Conservation (phyloP, 2,888 invertebrate species). For the Thereva unica region DNA sequence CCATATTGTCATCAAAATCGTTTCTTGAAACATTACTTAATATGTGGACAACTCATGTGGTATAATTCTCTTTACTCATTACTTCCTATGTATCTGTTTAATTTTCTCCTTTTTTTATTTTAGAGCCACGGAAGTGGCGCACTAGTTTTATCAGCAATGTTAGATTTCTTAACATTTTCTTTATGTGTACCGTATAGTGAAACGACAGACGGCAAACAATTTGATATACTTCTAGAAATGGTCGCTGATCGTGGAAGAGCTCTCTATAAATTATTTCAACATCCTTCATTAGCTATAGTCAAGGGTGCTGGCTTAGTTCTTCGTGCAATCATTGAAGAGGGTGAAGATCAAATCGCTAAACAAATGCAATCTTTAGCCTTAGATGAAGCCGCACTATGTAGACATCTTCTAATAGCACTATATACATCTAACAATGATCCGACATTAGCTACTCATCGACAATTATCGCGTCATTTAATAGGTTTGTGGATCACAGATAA, state of each 20-base stretch:
- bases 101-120: conserved; percentile 43
- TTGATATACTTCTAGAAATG: conserved; percentile 90
- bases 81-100: not conserved
- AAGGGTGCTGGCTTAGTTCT: conserved; percentile 98
- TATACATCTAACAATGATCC: conserved; percentile 83
- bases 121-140: conserved; percentile 93
- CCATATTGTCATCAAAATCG: conserved; percentile 84
- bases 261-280: conserved; percentile 81
- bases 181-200: conserved; percentile 99
- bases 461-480: conserved; percentile 91
- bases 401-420: conserved; percentile 88
- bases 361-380: conserved; percentile 95
- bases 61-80: conserved; percentile 53
- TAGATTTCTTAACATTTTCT: conserved; percentile 97
- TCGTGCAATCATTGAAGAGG: conserved; percentile 97
- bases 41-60: conserved; percentile 94
- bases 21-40: conserved; percentile 92
- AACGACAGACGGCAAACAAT: conserved; percentile 96
- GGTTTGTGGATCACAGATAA: conserved; percentile 96
- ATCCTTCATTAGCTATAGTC: conserved; percentile 96
- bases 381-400: conserved; percentile 93
- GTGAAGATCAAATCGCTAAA: conserved; percentile 85
- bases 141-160: conserved; percentile 93
- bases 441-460: conserved; percentile 81
- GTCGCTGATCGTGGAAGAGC: conserved; percentile 90